Evolutionary conservation across 2,113 vertebrate genomes (phyloP).

Genomic region (Prionailurus viverrinus): DNA sequence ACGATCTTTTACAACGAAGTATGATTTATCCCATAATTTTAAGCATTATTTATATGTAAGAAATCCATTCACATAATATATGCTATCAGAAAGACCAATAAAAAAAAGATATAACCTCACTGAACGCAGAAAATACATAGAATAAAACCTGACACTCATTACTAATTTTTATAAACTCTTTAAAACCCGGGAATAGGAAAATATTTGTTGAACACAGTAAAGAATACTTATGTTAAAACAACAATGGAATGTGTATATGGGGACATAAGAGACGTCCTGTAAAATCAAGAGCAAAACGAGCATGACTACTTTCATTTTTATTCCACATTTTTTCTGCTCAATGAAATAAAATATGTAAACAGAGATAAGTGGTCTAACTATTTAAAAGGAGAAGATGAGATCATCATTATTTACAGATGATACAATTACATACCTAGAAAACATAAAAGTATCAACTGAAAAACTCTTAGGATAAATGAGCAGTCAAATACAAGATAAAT

Average conservation of each 20-base stretch:
- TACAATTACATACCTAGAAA: slow-evolving; percentile 55
- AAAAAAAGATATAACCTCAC: background rate
- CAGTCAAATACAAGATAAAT: slow-evolving; percentile 50
- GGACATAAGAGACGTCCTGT: background rate
- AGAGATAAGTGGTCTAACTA: slow-evolving; percentile 31
- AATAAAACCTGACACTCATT: background rate
- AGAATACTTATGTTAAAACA: slow-evolving; percentile 29
- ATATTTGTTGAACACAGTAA: slow-evolving; percentile 23
- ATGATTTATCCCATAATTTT: background rate
- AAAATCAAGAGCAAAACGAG: slow-evolving; percentile 55
- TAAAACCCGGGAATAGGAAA: background rate
- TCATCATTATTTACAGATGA: slow-evolving; percentile 31
- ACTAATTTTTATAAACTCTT: slow-evolving; percentile 43
- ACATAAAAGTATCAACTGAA: slow-evolving; percentile 41
- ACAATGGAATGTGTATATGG: background rate
- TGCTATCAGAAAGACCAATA: background rate
- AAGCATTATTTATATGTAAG: slow-evolving; percentile 27
- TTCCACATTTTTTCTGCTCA: background rate
- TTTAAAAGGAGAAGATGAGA: background rate
- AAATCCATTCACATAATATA: background rate
- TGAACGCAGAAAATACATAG: background rate
- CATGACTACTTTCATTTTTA: background rate
- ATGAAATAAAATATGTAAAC: slow-evolving; percentile 27
- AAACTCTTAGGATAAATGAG: slow-evolving; percentile 53
- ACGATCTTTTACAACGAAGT: background rate